phyloP scores from a whole-genome alignment of 2,888 invertebrate genomes.

The Invenusta paracnida region DNA sequence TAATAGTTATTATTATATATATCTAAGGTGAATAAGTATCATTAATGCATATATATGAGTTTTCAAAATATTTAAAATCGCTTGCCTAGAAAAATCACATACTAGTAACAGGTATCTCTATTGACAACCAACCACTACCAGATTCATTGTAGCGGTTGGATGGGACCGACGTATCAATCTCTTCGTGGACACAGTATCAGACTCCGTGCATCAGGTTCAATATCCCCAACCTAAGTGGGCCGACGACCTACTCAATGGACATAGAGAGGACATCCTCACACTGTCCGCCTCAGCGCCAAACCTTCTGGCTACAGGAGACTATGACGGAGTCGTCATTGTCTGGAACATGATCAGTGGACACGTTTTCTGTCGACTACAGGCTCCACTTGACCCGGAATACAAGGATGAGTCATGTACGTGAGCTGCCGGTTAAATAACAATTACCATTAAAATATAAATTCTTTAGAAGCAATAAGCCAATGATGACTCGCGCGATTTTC shows the following conservation, averaged over 20 bases:
- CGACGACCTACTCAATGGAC: slow-evolving; percentile 60
- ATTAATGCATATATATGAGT: too few relatives aligned
- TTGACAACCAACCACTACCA: too few relatives aligned
- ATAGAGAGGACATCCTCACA: slow-evolving; percentile 59
- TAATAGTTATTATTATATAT: too few relatives aligned
- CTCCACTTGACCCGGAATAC: slow-evolving; percentile 52
- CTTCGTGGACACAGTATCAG: slow-evolving; percentile 54
- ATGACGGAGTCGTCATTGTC: slow-evolving; percentile 60
- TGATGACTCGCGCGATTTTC: too few relatives aligned
- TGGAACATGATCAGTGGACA: slow-evolving; percentile 62
- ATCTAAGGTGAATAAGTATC: too few relatives aligned
- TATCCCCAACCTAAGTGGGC: slow-evolving; percentile 57
- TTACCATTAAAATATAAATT: too few relatives aligned
- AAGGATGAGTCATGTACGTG: slow-evolving; percentile 53
- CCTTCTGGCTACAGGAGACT: slow-evolving; percentile 59
- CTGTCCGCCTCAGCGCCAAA: slow-evolving; percentile 59
- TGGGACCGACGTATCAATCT: slow-evolving; percentile 60
- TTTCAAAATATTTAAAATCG: too few relatives aligned
- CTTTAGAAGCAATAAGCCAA: too few relatives aligned
- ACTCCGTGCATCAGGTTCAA: slow-evolving; percentile 54
- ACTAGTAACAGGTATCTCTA: too few relatives aligned
- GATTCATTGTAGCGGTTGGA: slow-evolving; percentile 60
- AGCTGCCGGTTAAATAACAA: too few relatives aligned
- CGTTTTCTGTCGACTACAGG: slow-evolving; percentile 57
- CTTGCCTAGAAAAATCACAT: too few relatives aligned